These are phyloP conservation scores for Lymantria dispar DNA, from an alignment of 2,888 invertebrate genomes.

Conservation along the genomic window DNA sequence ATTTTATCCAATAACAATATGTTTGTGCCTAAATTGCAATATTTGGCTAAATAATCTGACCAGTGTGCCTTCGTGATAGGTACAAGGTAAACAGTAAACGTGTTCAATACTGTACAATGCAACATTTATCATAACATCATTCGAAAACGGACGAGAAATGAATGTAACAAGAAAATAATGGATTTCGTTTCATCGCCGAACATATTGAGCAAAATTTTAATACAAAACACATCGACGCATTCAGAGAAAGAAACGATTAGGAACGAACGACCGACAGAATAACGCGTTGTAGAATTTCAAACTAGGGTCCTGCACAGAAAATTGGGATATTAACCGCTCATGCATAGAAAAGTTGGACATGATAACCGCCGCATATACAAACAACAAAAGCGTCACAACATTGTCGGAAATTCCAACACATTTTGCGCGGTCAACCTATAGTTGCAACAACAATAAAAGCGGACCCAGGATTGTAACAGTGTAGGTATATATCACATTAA, in stretches of 20 bases:
- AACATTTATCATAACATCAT: slow-evolving; percentile 30
- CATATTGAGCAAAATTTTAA: slow-evolving; percentile 74
- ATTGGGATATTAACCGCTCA: slow-evolving; percentile 25
- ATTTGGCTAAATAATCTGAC: slow-evolving; percentile 40
- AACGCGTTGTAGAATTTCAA: slow-evolving; percentile 66
- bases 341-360: slow-evolving; percentile 10
- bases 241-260: slow-evolving; percentile 66
- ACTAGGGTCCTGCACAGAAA: slow-evolving; percentile 35
- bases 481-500: slow-evolving; percentile 69
- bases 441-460: slow-evolving; percentile 30
- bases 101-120: slow-evolving; percentile 32
- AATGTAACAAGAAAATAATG: slow-evolving; percentile 40
- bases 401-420: slow-evolving; percentile 10
- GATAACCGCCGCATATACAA: slow-evolving; percentile 21
- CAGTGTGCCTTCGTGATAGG: slow-evolving; percentile 47
- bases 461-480: slow-evolving; percentile 60
- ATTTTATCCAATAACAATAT: slow-evolving; percentile 36
- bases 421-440: slow-evolving; percentile 20
- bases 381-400: slow-evolving; percentile 11
- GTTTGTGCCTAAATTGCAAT: slow-evolving; percentile 57
- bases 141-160: slow-evolving; percentile 31
- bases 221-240: slow-evolving; percentile 61
- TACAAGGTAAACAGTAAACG: slow-evolving; percentile 49
- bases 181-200: slow-evolving; percentile 54
- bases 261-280: slow-evolving; percentile 69